phyloP scores from a whole-genome alignment of 2,797 vertebrate species.

The Myotis myotis region DNA sequence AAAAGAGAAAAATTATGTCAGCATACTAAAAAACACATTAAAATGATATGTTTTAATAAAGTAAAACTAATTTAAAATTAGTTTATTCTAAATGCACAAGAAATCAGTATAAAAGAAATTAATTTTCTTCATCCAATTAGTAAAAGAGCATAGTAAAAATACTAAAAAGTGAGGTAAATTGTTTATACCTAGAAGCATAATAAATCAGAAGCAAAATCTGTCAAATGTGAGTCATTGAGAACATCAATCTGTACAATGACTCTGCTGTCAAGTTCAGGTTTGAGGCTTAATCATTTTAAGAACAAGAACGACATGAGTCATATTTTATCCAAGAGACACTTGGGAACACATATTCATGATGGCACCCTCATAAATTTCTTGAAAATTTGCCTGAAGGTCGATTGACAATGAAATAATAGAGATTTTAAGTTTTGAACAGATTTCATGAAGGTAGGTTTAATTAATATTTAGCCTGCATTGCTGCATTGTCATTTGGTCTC shows the following conservation, averaged over 20 bases:
- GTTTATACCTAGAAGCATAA: constrained; percentile 69
- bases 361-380: constrained; percentile 51
- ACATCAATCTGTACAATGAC: constrained; percentile 73
- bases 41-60: constrained; percentile 1
- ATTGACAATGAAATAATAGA: constrained; percentile 50
- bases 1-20: neutral
- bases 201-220: constrained; percentile 78
- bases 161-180: constrained; percentile 60
- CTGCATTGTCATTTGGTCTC: constrained; percentile 3
- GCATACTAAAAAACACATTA: neutral
- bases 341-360: constrained; percentile 8
- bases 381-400: constrained; percentile 56
- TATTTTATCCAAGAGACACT: constrained; percentile 57
- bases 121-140: constrained; percentile 73
- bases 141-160: constrained; percentile 68
- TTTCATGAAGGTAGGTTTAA: constrained; percentile 19
- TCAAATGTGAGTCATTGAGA: constrained; percentile 40
- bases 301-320: constrained; percentile 56
- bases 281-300: constrained; percentile 71
- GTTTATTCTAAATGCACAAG: constrained; percentile 3
- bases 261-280: constrained; percentile 62
- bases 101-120: constrained; percentile 23
- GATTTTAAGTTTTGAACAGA: constrained; percentile 42
- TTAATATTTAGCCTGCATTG: neutral
- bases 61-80: constrained; percentile 37